Base-by-base conservation (phyloP, 2,113 vertebrate genomes). In the Morone chrysops region DNA sequence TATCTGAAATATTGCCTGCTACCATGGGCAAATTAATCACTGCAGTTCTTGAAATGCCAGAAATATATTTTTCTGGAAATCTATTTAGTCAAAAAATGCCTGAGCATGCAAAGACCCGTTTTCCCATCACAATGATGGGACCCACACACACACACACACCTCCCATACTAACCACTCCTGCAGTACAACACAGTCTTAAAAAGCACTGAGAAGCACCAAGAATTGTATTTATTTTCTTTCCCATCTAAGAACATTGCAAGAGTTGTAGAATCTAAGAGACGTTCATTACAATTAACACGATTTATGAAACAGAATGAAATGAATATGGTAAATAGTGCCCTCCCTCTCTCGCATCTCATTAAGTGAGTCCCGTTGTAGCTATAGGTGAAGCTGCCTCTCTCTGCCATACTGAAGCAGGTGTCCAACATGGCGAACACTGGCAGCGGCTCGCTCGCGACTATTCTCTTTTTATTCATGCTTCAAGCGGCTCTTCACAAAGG, bases 321-420 rank as follows among this genome's bases (percentile, higher is more conserved):
- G 81, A 87, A 86, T 84, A 83, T 90, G 85, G 31, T 75, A 41
- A 73, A 71, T 45, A 70, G 92, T 72, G 20, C 88, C 90, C 90
- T 90, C 93, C 91, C 91, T 80, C 40, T 20, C 53, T 76, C 78
- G 93, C 96, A 96, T 96, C 84, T 96, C 93, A 95, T 96, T 94
- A 94, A 74, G 18, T 67, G 80, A 80, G 82, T 90, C 90, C 89
- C 94, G 90, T 60, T 84, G 87, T 88, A 91, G 94, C 91, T 76
- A 70, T 85, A 92, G 94, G 95, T 95, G 95, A 95, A 95, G 94
- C 92, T 84, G 89, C 86, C 80, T 90, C 91, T 80, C 91, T 82
- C 95, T 92, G 94, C 94, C 96, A 97, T 96, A 96, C 95, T 95
- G 94, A 96, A 97, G 96, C 97, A 97, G 97, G 97, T 97, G 97